These are phyloP conservation scores for Atta cephalotes DNA, from an alignment of 1,140 invertebrate species.

Conservation along the genomic window DNA sequence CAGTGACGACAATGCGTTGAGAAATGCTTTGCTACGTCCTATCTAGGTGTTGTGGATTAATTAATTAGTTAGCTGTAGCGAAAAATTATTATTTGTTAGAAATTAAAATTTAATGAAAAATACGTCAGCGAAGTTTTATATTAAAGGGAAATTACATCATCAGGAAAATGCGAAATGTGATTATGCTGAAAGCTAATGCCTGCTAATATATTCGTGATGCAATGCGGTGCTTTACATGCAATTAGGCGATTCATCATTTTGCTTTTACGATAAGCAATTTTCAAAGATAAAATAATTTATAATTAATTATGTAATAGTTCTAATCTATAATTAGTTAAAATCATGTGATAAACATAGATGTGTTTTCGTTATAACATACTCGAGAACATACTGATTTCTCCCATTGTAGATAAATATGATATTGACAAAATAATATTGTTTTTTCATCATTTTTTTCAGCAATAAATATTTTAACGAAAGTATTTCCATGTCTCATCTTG, in stretches of 20 bases:
- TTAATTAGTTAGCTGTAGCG: slow-evolving; percentile 12
- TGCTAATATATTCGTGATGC: background rate
- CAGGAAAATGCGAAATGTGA: slow-evolving; percentile 21
- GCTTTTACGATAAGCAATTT: background rate
- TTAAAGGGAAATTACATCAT: background rate
- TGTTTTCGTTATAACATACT: background rate
- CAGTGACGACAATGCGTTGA: slow-evolving; percentile 5
- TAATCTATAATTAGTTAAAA: background rate
- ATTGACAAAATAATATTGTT: background rate
- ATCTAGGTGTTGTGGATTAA: slow-evolving; percentile 13
- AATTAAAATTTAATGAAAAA: slow-evolving; percentile 32
- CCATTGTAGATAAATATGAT: background rate
- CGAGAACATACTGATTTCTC: background rate
- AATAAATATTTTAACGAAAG: background rate
- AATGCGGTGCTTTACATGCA: background rate
- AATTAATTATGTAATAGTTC: slow-evolving; percentile 3
- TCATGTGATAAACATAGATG: background rate
- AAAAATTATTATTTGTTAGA: background rate
- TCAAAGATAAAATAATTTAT: background rate
- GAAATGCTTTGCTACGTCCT: slow-evolving; percentile 4
- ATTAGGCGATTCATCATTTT: slow-evolving; percentile 6
- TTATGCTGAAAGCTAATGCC: background rate
- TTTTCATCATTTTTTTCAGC: slow-evolving; percentile 8
- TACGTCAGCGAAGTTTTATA: background rate
- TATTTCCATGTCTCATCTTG: background rate